Evolutionary conservation across 2,888 invertebrate genomes (phyloP).

Genomic region (Patella caerulea): DNA sequence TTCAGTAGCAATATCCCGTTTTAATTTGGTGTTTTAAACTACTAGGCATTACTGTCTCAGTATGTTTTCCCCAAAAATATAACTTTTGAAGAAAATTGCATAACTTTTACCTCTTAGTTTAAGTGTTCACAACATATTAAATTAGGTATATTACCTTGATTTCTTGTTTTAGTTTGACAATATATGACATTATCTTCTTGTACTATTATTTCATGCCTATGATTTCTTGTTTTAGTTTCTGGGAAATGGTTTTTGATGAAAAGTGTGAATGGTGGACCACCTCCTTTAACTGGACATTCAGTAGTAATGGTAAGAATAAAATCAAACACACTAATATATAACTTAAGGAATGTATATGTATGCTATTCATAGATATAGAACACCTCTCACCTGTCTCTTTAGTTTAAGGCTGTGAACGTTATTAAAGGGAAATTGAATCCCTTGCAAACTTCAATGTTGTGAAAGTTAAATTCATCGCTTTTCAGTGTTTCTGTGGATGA

Average conservation of each 20-base stretch:
- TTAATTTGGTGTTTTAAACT: no score
- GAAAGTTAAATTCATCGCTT: background rate
- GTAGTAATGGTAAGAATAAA: constrained; percentile 50
- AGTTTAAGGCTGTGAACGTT: background rate
- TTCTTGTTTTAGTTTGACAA: no score
- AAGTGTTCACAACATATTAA: no score
- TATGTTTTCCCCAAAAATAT: no score
- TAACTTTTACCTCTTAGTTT: no score
- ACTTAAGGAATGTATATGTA: background rate
- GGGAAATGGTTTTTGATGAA: constrained; percentile 53
- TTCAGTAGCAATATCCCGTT: no score
- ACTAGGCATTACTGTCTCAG: no score
- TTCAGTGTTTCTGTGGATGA: no score
- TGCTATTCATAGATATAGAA: background rate
- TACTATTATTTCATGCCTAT: no score
- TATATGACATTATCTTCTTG: no score
- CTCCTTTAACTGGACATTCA: constrained; percentile 55
- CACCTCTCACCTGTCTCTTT: background rate
- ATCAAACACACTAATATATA: background rate
- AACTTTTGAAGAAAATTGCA: no score
- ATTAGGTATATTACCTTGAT: no score
- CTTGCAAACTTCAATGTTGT: background rate
- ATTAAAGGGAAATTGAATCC: background rate
- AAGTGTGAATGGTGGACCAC: constrained; percentile 44
- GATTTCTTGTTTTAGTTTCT: constrained; percentile 38